Base-by-base conservation (phyloP, 2,888 invertebrate species). In the Thelaira solivaga region DNA sequence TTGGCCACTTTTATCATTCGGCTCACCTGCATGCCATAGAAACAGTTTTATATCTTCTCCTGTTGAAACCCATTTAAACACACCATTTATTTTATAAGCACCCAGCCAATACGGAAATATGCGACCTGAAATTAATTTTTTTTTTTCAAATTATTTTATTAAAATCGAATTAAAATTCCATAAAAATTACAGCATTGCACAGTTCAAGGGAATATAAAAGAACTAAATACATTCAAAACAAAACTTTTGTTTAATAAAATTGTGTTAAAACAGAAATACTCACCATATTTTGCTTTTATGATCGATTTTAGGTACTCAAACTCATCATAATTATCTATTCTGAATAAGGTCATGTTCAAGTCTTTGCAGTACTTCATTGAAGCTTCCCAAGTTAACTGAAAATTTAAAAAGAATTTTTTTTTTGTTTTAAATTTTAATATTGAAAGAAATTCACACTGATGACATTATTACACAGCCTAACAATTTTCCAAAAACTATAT, bases 71-170 rank as follows among this genome's bases (percentile, higher is more conserved):
- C 76, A 76, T 24, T 53, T 61, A n/a, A 67, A 76, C 16, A 67
- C 41, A 6, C 67, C 76, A 8, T 55, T 18, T 11, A 55, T 29
- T 61, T 67, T 71, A 10, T 72, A 72, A 3, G 67, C 72, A 8
- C 72, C 76, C 72, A 76, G 13, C 76, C 76, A 76, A 41, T 72
- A 76, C 10, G 72, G 65, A 2, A 41, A 41, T 11, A 76, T 36
- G 4, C 47, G 41, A 8, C 49, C 76, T 76, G 3, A 36, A 68
- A 18, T 1, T 8, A 0, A 39, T 22, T 4, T n/a, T n/a, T n/a
- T n/a, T n/a, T n/a, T n/a, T n/a, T n/a, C n/a, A n/a, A n/a, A n/a
- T n/a, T n/a, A n/a, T n/a, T n/a, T n/a, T n/a, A n/a, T n/a, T n/a
- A n/a, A n/a, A n/a, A n/a, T n/a, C n/a, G n/a, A n/a, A n/a, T n/a